Evolutionary conservation across 2,888 invertebrate species (phyloP).

Genomic region (Eupsilia transversa): DNA sequence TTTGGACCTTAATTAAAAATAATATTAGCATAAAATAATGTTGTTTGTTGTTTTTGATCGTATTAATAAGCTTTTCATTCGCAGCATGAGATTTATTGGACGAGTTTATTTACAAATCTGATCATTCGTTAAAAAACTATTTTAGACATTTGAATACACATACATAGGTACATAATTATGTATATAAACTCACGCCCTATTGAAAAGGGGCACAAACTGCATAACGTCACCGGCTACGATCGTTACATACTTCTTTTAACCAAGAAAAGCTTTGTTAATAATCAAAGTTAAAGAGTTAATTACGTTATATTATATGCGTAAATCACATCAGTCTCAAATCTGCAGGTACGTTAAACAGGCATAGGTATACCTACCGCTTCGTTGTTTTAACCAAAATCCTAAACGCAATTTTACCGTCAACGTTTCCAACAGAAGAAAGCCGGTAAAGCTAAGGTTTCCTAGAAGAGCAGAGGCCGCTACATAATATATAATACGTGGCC

Average conservation of each 20-base stretch:
- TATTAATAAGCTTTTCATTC: neutral
- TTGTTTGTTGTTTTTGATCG: conserved; percentile 1
- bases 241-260: too few relatives aligned
- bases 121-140: neutral
- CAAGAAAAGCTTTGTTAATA: too few relatives aligned
- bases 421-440: conserved; percentile 10
- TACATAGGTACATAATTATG: too few relatives aligned
- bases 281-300: too few relatives aligned
- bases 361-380: neutral
- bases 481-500: too few relatives aligned
- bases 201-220: too few relatives aligned
- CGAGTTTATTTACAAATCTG: neutral
- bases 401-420: neutral
- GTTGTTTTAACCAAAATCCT: neutral
- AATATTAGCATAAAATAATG: conserved; percentile 20
- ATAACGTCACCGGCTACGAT: too few relatives aligned
- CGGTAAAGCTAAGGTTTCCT: neutral
- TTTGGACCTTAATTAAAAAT: conserved; percentile 43
- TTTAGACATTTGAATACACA: neutral
- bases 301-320: too few relatives aligned
- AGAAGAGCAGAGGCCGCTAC: too few relatives aligned
- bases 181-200: too few relatives aligned
- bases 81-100: neutral
- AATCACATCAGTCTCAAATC: too few relatives aligned
- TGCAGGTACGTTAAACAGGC: neutral